Percentiles rank a stretch among this genome's conserved stretches.
Conservation (phyloP, 2,888 invertebrate species). For the Lithophane socia region DNA sequence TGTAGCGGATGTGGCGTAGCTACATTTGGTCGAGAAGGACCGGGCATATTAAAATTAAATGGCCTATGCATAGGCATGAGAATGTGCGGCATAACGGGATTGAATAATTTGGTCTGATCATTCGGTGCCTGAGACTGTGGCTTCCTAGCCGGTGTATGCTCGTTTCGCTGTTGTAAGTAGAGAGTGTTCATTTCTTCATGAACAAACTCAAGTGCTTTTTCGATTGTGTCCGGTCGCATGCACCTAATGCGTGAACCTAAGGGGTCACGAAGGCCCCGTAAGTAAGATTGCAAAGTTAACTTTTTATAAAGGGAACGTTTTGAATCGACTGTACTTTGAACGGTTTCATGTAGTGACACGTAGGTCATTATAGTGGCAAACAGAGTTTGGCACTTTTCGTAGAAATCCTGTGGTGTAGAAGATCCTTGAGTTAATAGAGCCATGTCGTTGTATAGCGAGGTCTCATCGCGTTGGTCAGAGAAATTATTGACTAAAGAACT, state of each 20-base stretch:
- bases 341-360: conserved; percentile 40
- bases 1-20: neutral
- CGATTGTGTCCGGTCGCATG: too few relatives aligned
- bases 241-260: conserved; percentile 47
- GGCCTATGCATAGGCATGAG: neutral
- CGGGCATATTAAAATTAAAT: conserved; percentile 10
- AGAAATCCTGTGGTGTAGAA: conserved; percentile 25
- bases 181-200: too few relatives aligned
- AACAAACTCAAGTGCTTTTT: too few relatives aligned
- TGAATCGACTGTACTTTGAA: conserved; percentile 40
- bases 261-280: conserved; percentile 12
- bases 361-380: conserved; percentile 16
- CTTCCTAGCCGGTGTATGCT: conserved; percentile 1
- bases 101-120: conserved; percentile 4
- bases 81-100: conserved; percentile 1
- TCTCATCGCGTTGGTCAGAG: conserved; percentile 52
- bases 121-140: conserved; percentile 6
- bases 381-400: conserved; percentile 17
- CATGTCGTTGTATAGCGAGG: conserved; percentile 53
- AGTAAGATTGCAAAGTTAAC: conserved; percentile 10
- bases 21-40: conserved; percentile 5
- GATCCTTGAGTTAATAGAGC: conserved; percentile 47
- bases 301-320: conserved; percentile 52
- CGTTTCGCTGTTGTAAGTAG: too few relatives aligned
- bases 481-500: conserved; percentile 62